Base-by-base conservation (phyloP, 2,888 invertebrate species). In the Andrena minutula region DNA sequence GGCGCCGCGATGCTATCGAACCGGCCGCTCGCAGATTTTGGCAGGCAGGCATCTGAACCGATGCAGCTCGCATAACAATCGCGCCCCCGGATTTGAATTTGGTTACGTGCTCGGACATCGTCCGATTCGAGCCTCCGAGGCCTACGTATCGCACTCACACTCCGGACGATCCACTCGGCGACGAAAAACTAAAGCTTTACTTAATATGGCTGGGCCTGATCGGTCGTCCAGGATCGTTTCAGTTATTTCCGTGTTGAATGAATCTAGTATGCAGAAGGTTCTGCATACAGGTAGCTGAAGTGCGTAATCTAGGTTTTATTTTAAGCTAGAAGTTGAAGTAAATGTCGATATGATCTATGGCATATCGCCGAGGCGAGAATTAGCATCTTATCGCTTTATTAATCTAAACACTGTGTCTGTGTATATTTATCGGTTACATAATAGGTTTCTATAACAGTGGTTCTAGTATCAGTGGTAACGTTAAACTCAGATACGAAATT, bases 11-110 rank as follows among this genome's bases (percentile, higher is more conserved):
- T 89, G 88, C 88, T 90, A 90, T 91, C 89, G 89, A 87, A 84
- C 72, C 74, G 75, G 16, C 63, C 56, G 80, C 75, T 81, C 86
- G 87, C 87, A 83, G 85, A 85, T 91, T 91, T 92, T 90, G 88
- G 89, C 89, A 88, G 87, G 76, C 85, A 86, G 87, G 83, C 79
- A 83, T 89, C 76, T 85, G 87, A 75, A 76, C 20, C 82, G 78
- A 79, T 88, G 84, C 86, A 61, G 75, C 83, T 79, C 84, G 92
- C 90, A 92, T 92, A 90, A 90, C 92, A 93, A 93, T 93, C 82
- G 87, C 70, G 84, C 84, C 83, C 86, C 83, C 86, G 89, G 75
- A 92, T 92, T 92, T 89, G 88, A 91, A 92, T 92, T 92, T 88
- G 89, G 85, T 85, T 87, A 89, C 88, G 88, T 88, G 83, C 72